Percentiles rank a stretch among this genome's conserved stretches.
Evolutionary conservation across 2,888 invertebrate species (phyloP).

Genomic region (Entomobrya multifasciata): DNA sequence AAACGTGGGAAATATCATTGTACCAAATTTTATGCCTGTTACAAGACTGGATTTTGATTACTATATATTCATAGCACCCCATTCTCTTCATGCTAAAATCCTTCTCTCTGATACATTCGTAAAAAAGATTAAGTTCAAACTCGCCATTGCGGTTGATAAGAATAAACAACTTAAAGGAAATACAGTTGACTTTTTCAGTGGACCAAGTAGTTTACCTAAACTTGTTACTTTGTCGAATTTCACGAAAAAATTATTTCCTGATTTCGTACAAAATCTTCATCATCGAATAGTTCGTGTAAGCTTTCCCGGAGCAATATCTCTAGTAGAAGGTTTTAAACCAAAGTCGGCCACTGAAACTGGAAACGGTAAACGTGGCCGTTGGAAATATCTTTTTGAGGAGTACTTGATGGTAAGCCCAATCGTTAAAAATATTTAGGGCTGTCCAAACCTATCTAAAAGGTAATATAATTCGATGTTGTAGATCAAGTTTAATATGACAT

Average conservation of each 20-base stretch:
- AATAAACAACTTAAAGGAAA: neutral
- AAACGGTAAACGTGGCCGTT: conserved; percentile 9
- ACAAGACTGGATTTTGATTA: conserved; percentile 57
- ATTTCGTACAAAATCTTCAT: neutral
- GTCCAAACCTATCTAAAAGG: too few species aligned
- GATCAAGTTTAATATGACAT: conserved; percentile 75
- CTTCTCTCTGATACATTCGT: conserved; percentile 44
- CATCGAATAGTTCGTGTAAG: neutral
- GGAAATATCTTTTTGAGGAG: conserved; percentile 36
- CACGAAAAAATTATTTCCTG: neutral
- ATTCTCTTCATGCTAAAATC: conserved; percentile 18
- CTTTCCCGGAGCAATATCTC: neutral
- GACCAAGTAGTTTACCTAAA: neutral
- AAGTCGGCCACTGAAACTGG: neutral
- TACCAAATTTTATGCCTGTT: conserved; percentile 55
- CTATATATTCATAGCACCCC: conserved; percentile 40
- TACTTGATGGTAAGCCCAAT: conserved; percentile 42
- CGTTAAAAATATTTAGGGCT: too few species aligned
- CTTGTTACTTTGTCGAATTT: neutral
- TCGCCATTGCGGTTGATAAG: conserved; percentile 29
- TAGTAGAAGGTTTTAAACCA: conserved; percentile 1
- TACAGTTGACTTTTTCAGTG: conserved; percentile 34
- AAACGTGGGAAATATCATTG: neutral
- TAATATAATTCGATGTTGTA: too few species aligned
- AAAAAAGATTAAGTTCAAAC: conserved; percentile 58